Conservation (phyloP, 2,888 invertebrate genomes). For the Sipunculus nudus region DNA sequence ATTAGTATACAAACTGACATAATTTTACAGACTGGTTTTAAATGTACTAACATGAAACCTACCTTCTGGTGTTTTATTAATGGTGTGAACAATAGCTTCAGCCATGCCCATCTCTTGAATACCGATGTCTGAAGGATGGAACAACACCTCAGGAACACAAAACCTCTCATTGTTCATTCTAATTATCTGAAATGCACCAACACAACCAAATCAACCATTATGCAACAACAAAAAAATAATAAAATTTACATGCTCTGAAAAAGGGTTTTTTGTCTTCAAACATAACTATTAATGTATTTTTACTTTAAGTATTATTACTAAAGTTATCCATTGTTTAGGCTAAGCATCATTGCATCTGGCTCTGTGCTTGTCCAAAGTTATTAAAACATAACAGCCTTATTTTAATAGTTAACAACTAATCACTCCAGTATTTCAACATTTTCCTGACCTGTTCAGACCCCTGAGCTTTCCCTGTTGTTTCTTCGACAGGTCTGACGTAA, state of each 20-base stretch:
- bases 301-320: too few species aligned
- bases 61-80: conserved; percentile 65
- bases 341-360: too few species aligned
- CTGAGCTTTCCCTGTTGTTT: conserved; percentile 61
- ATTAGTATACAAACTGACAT: conserved; percentile 3
- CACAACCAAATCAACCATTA: too few species aligned
- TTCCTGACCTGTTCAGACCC: conserved; percentile 68
- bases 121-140: conserved; percentile 93
- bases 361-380: too few species aligned
- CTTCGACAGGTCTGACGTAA: conserved; percentile 71
- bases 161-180: conserved; percentile 93
- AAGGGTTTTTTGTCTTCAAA: too few species aligned
- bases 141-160: conserved; percentile 91
- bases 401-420: too few species aligned
- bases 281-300: too few species aligned
- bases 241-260: too few species aligned
- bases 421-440: too few species aligned
- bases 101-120: conserved; percentile 90
- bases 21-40: not conserved
- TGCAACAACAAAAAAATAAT: too few species aligned
- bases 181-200: conserved; percentile 79
- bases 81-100: conserved; percentile 83
- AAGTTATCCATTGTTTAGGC: too few species aligned
- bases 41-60: not conserved
- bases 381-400: too few species aligned